Evolutionary conservation across 2,113 vertebrate species (phyloP).

Genomic region (rabbit (Oryctolagus cuniculus)): DNA sequence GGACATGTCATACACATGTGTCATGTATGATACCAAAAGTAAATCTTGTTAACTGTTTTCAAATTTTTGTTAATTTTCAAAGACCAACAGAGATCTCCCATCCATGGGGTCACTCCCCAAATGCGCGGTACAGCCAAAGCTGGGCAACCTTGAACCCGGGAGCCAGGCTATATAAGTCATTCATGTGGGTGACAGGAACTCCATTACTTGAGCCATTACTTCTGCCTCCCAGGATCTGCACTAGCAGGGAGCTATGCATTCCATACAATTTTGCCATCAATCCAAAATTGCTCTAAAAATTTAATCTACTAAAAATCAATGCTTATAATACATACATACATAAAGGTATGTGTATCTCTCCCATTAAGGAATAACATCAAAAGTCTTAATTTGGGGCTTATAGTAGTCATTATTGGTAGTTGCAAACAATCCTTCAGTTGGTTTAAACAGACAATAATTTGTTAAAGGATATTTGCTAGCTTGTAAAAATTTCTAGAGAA

Average conservation of each 20-base stretch:
- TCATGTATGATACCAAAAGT: not conserved
- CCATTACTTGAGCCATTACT: too few species aligned
- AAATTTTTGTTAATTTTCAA: too few species aligned
- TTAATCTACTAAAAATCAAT: not conserved
- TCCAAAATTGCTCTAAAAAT: not conserved
- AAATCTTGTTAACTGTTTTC: not conserved
- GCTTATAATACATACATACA: not conserved
- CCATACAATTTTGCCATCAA: slow-evolving; percentile 1
- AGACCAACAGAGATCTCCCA: too few species aligned
- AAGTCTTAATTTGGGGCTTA: not conserved
- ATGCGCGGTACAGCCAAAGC: too few species aligned
- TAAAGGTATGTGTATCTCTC: not conserved
- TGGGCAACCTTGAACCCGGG: too few species aligned
- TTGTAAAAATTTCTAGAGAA: slow-evolving; percentile 40
- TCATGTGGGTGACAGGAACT: too few species aligned
- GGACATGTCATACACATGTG: not conserved
- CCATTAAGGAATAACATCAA: not conserved
- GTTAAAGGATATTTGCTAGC: not conserved
- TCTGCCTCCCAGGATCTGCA: too few species aligned
- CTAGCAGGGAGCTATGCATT: not conserved
- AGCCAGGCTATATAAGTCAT: too few species aligned
- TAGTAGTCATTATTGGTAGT: not conserved
- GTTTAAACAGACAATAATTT: slow-evolving; percentile 29
- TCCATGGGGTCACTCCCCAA: too few species aligned
- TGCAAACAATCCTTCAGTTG: not conserved